phyloP scores from a whole-genome alignment of 2,113 vertebrate species.

The Hemiscyllium ocellatum region DNA sequence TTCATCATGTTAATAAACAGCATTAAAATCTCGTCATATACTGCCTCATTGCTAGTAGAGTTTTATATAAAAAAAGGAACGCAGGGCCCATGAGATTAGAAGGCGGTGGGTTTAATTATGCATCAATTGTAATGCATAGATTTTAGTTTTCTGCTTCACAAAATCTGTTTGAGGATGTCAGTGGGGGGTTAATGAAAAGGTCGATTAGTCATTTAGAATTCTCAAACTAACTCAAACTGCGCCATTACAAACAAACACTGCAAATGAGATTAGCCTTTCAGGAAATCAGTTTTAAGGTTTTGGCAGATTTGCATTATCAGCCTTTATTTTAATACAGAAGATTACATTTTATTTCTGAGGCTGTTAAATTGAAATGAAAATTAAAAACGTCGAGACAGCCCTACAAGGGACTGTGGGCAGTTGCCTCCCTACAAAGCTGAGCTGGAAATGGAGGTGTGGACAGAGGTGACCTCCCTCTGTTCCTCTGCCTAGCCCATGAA shows the following conservation, averaged over 20 bases:
- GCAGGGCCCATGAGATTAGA: slow-evolving; percentile 21
- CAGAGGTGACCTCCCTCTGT: background rate
- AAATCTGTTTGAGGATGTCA: slow-evolving; percentile 33
- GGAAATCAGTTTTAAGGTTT: slow-evolving; percentile 17
- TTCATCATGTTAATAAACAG: slow-evolving; percentile 16
- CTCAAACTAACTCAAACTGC: slow-evolving; percentile 36
- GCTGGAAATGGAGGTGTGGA: background rate
- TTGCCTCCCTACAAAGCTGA: background rate
- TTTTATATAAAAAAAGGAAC: slow-evolving; percentile 7
- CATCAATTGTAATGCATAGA: slow-evolving; percentile 36
- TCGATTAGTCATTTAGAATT: slow-evolving; percentile 36
- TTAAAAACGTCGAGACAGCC: background rate
- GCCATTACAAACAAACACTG: slow-evolving; percentile 29
- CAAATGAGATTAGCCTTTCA: slow-evolving; percentile 29
- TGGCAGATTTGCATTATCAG: slow-evolving; percentile 24
- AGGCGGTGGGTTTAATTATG: slow-evolving; percentile 30
- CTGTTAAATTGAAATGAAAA: slow-evolving; percentile 30
- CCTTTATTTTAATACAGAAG: slow-evolving; percentile 19
- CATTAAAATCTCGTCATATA: background rate
- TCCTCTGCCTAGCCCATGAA: background rate
- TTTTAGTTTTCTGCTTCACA: slow-evolving; percentile 36
- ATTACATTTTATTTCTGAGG: slow-evolving; percentile 2
- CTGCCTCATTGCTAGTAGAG: slow-evolving; percentile 8
- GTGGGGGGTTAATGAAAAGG: slow-evolving; percentile 36
- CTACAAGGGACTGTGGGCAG: background rate